phyloP scores from a whole-genome alignment of 2,113 vertebrate species.

The human (Homo sapiens) region DNA sequence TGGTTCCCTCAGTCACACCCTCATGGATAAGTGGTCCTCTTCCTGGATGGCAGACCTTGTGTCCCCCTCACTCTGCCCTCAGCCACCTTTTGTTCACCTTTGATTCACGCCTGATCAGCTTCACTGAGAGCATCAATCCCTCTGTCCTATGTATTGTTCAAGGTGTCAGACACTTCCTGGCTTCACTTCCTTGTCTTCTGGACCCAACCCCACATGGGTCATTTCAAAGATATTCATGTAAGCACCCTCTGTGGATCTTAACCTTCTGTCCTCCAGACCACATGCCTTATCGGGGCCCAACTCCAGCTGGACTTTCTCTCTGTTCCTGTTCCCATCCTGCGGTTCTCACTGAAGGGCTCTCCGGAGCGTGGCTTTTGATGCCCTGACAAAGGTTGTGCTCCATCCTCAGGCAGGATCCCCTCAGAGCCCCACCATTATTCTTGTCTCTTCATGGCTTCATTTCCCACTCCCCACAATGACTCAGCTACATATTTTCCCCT shows the following conservation, averaged over 20 bases:
- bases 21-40: neutral
- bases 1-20: neutral
- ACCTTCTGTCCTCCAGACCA: neutral
- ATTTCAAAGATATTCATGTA: neutral
- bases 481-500: neutral
- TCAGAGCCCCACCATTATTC: neutral
- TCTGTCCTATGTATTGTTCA: neutral
- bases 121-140: neutral
- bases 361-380: neutral
- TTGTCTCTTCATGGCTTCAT: neutral
- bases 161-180: neutral
- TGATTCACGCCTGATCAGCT: neutral
- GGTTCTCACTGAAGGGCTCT: neutral
- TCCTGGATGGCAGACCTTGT: neutral
- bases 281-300: neutral
- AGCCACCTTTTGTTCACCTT: neutral
- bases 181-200: neutral
- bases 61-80: neutral
- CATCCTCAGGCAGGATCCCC: neutral
- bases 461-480: neutral
- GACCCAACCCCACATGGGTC: neutral
- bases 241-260: neutral
- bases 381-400: neutral
- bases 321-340: neutral
- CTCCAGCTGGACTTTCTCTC: neutral